These are phyloP conservation scores for Netelia fuscicornis DNA, from an alignment of 2,888 invertebrate species.

Conservation along the genomic window DNA sequence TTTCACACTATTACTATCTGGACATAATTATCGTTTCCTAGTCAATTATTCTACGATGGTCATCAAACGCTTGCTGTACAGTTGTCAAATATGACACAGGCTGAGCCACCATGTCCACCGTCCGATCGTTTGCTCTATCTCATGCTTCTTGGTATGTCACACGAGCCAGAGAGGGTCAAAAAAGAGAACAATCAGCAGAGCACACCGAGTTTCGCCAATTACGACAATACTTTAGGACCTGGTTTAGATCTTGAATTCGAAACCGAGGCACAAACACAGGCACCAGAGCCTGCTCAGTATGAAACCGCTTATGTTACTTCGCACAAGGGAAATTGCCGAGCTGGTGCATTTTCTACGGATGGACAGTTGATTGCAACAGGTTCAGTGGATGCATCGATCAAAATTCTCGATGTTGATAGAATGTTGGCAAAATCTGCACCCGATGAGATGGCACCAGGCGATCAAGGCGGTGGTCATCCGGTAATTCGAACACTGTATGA, in stretches of 20 bases:
- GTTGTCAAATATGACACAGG: constrained; percentile 93
- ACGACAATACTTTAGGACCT: constrained; percentile 88
- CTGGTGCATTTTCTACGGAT: constrained; percentile 97
- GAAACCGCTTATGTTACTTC: constrained; percentile 99
- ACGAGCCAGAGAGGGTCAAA: constrained; percentile 91
- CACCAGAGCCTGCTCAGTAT: constrained; percentile 98
- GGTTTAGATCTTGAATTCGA: constrained; percentile 98
- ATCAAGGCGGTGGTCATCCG: constrained; percentile 97
- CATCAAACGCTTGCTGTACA: constrained; percentile 96
- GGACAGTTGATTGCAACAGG: constrained; percentile 99
- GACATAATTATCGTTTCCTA: constrained; percentile 81
- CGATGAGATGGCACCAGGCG: constrained; percentile 92
- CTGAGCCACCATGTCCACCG: constrained; percentile 97
- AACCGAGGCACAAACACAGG: constrained; percentile 96
- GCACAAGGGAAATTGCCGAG: constrained; percentile 97
- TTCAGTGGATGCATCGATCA: constrained; percentile 99
- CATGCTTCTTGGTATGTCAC: constrained; percentile 93
- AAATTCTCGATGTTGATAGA: constrained; percentile 99
- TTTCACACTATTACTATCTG: too few species aligned
- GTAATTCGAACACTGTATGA: constrained; percentile 99
- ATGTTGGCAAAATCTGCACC: constrained; percentile 99
- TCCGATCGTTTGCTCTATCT: constrained; percentile 96
- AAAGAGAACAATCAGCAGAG: constrained; percentile 84
- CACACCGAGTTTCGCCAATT: constrained; percentile 87
- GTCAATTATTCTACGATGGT: constrained; percentile 99